Evolutionary conservation across 2,113 vertebrate species (phyloP), one percentile per base, ranked within the genome.

Genomic region (Anser cygnoides): DNA sequence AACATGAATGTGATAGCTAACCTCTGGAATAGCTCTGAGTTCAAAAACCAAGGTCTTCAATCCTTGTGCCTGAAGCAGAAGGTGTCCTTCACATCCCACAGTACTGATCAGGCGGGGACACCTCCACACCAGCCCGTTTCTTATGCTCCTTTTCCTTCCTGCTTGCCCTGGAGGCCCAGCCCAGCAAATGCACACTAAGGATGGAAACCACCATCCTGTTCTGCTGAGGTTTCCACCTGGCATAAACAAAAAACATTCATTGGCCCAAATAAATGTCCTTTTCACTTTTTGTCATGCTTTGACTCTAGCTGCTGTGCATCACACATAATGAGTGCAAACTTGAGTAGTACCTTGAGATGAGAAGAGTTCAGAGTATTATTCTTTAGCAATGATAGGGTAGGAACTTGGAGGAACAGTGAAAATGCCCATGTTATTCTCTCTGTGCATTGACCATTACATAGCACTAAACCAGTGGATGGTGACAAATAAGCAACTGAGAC

Each of bases 1-100:
- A 63, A 14, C 3, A 3, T 55, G 44, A 39, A 11, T 0, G 0
- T 9, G 4, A 31, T 25, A 7, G 13, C 11, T 75, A n/a, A 61
- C 19, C 2, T 16, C 68, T 70, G 22, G 31, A 37, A 31, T 3
- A 66, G 14, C 10, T 71, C 5, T 18, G 52, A 85, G 23, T 61
- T 49, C 13, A 66, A 77, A 75, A 67, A 11, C 1, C 3, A 55
- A 11, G 16, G 18, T 92, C 21, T 14, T 31, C 25, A 44, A 52
- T 46, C 6, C 54, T 74, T 26, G 33, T 68, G 10, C 37, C 49
- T 79, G 54, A 84, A 79, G 20, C 22, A 49, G 35, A 46, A 63
- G 22, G 12, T 62, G 10, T 84, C 50, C 49, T 54, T 16, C 5
- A 12, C 10, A 57, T 3, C 2, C 22, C 57, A 20, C 11, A 35